phyloP scores from a whole-genome alignment of 2,113 vertebrate species.

The Boulengeromyrus knoepffleri region DNA sequence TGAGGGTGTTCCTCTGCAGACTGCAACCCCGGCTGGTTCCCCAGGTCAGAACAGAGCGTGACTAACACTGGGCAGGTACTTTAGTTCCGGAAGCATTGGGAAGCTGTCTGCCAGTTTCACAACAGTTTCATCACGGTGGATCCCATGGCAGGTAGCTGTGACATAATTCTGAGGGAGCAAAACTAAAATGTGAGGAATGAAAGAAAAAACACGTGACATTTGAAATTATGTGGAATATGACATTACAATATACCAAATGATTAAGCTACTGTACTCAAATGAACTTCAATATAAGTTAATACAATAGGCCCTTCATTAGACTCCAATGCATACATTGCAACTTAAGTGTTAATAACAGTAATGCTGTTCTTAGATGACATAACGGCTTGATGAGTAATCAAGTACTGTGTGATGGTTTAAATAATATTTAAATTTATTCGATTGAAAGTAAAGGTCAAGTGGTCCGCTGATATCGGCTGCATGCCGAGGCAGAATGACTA shows the following conservation, averaged over 20 bases:
- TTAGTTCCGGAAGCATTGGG: neutral
- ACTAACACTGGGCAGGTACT: neutral
- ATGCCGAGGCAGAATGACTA: conserved; percentile 39
- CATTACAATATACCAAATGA: neutral
- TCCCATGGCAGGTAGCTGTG: neutral
- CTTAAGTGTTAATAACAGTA: neutral
- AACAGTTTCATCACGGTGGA: neutral
- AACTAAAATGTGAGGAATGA: neutral
- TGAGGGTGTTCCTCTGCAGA: neutral
- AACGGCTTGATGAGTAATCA: conserved; percentile 1
- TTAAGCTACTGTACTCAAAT: neutral
- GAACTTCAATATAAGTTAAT: neutral
- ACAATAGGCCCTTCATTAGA: neutral
- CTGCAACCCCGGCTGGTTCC: neutral
- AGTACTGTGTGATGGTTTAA: conserved; percentile 48
- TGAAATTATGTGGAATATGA: neutral
- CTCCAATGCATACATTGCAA: neutral
- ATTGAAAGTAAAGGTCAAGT: conserved; percentile 58
- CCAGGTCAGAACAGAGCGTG: neutral
- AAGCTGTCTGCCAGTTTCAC: neutral
- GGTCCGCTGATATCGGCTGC: conserved; percentile 49
- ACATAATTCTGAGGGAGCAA: neutral
- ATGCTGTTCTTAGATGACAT: neutral
- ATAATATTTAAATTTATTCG: conserved; percentile 60
- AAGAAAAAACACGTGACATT: neutral